A percentile compares a stretch with the other conserved stretches of the same genome.
Conservation (phyloP, 2,113 vertebrate species). For the Varanus salvator region DNA sequence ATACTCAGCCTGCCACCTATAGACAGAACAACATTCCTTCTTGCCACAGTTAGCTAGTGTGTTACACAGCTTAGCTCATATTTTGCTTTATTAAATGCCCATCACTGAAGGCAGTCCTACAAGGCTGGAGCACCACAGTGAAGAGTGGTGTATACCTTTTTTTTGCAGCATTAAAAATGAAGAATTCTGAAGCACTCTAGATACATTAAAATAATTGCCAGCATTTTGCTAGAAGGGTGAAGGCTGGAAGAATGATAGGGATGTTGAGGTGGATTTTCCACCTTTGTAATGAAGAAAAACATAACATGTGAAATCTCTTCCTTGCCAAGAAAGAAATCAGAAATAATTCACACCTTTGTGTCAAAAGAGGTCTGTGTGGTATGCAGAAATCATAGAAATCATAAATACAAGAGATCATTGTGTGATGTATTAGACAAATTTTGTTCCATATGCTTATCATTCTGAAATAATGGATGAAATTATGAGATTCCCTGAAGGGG, state of each 20-base stretch:
- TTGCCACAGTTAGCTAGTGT: not conserved
- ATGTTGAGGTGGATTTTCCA: not conserved
- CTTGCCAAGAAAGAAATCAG: no score
- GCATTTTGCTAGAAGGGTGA: not conserved
- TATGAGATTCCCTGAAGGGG: not conserved
- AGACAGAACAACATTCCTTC: not conserved
- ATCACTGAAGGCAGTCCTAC: not conserved
- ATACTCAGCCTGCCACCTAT: conserved; percentile 47
- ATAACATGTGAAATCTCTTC: not conserved
- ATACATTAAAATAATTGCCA: not conserved
- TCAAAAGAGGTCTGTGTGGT: not conserved
- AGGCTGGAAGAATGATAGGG: not conserved
- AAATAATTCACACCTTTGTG: not conserved
- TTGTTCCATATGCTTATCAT: not conserved
- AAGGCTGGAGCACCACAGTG: not conserved
- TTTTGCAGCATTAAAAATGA: not conserved
- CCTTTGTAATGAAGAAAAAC: not conserved
- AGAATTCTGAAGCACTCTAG: not conserved
- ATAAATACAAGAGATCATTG: no score
- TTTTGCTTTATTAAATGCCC: not conserved
- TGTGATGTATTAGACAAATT: not conserved
- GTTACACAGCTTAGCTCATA: not conserved
- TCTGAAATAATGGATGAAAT: not conserved
- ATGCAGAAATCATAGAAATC: conserved; percentile 9
- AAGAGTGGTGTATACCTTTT: not conserved